phyloP scores from a whole-genome alignment of 2,888 invertebrate species.

The Drosophila setosimentum region DNA sequence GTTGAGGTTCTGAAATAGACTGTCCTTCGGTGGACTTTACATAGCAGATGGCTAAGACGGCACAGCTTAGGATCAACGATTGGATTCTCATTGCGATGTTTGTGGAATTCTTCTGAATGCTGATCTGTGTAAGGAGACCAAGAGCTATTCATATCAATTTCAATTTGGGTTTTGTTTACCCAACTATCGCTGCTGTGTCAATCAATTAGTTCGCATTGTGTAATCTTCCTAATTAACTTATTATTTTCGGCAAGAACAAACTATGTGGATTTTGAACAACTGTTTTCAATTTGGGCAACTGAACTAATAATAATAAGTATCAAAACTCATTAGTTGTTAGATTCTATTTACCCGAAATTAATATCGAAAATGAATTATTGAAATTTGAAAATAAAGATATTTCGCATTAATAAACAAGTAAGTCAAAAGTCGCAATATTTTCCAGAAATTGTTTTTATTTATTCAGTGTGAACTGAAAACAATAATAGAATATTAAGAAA shows the following conservation, averaged over 20 bases:
- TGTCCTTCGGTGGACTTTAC: background rate
- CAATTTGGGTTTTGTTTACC: background rate
- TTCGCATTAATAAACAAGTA: too few species aligned
- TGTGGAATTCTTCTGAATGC: background rate
- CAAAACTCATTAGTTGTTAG: background rate
- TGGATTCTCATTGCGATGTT: background rate
- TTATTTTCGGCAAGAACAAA: background rate
- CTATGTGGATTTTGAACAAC: background rate
- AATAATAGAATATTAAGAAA: too few species aligned
- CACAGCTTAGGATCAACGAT: background rate
- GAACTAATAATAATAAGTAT: background rate
- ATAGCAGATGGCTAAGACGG: background rate
- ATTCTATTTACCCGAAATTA: too few species aligned
- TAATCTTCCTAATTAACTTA: background rate
- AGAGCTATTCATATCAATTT: background rate
- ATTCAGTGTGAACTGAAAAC: too few species aligned
- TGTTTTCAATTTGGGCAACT: background rate
- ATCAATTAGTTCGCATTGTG: background rate
- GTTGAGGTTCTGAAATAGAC: too few species aligned
- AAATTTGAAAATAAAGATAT: background rate
- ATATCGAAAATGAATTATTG: too few species aligned
- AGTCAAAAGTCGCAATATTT: too few species aligned
- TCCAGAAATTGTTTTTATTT: too few species aligned
- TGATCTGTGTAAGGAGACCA: background rate
- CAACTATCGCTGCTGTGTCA: background rate